These are phyloP conservation scores for Okapia johnstoni DNA, from an alignment of 2,113 vertebrate species.

Conservation along the genomic window DNA sequence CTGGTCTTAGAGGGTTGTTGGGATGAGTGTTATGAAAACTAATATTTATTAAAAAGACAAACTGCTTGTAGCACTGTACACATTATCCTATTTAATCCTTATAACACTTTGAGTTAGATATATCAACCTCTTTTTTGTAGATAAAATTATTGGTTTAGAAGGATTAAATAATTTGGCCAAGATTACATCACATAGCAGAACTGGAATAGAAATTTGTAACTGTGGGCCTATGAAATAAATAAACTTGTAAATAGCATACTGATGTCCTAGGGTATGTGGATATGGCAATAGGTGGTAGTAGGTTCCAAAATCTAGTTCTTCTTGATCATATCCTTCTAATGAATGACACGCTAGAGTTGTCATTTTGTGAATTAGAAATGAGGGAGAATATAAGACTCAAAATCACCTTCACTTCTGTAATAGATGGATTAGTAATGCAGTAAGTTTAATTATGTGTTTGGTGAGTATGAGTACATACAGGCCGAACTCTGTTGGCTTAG, in stretches of 20 bases:
- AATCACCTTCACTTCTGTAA: neutral
- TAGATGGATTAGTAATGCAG: neutral
- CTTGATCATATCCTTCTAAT: neutral
- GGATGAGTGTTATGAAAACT: neutral
- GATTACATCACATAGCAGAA: neutral
- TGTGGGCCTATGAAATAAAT: neutral
- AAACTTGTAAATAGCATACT: neutral
- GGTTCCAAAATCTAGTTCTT: neutral
- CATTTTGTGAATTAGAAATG: neutral
- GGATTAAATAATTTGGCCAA: neutral
- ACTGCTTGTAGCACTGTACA: neutral
- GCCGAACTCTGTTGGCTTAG: neutral
- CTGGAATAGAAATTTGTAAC: neutral
- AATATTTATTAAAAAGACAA: constrained; percentile 1
- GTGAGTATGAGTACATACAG: neutral
- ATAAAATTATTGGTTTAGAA: neutral
- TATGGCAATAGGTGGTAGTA: neutral
- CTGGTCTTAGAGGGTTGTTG: neutral
- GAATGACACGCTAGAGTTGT: neutral
- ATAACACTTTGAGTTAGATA: neutral
- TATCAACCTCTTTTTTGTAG: neutral
- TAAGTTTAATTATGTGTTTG: neutral
- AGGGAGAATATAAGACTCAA: neutral
- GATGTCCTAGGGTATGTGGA: neutral
- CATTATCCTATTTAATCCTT: constrained; percentile 26